Evolutionary conservation across 2,797 vertebrate genomes (phyloP), one percentile per base, ranked within the genome.

Genomic region (Danio aesculapii): DNA sequence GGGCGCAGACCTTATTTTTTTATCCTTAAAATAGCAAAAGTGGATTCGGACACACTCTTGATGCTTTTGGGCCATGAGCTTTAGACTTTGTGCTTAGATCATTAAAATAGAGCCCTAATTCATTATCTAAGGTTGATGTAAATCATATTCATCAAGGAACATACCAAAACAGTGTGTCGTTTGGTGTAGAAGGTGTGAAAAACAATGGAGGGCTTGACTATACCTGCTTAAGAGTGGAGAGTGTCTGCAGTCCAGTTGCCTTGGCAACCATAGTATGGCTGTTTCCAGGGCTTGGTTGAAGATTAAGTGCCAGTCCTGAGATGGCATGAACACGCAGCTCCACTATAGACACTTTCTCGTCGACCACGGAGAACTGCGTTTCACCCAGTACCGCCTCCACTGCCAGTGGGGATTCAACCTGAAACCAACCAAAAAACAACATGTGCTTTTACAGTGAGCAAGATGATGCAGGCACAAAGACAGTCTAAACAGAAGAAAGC

Each of bases 211-310:
- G 30, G 43, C 6, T 44, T n/a, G 17, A 13, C 8, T 49, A 10
- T 94, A 99, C 98, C 97, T 99, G 98, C 91, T 99, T 99, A 80
- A 94, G 92, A 77, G 94, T 90, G 16, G 93, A 95, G 84, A 99
- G 95, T 1, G 95, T 97, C 90, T 97, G 97, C 74, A 97, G 90
- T 52, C 96, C 96, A 0, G 94, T 94, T 0, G 97, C 96, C 89
- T 96, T 97, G 86, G 98, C 98, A 0, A 99, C 92, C 92, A 99
- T 97, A 84, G 97, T 99, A 90, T 99, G 97, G 88, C 98, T 99
- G 88, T 97, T 99, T 21, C 96, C 97, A 0, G 97, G 97, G 87
- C 98, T 99, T 81, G 97, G 96, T 83, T 97, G 95, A 57, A 99
- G 94, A 3, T 94, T 95, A 84, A 99, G 93, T 0, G 94, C 92